Base-by-base conservation (phyloP, 2,888 invertebrate species). In the Linnaemya vulpina region DNA sequence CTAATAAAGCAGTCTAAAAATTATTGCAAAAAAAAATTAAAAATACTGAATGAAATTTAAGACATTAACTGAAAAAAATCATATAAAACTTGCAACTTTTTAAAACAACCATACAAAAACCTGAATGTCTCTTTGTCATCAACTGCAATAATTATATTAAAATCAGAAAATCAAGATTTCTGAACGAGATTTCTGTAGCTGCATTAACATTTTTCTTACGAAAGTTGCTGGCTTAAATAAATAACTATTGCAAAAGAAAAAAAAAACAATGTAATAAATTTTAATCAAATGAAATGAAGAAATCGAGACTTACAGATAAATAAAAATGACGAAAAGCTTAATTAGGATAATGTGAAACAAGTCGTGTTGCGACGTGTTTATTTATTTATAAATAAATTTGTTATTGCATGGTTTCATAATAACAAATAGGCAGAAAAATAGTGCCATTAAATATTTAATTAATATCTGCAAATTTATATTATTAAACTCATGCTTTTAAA, bases 31-130 rank as follows among this genome's bases (percentile, higher is more conserved):
- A 22, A 13, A 30, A 13, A 65, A 40, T 7, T 25, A 35, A 11
- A 35, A 35, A 20, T 4, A 8, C 13, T n/a, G 53, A 60, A 55
- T 53, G 74, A 71, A 71, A 76, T 63, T 76, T 82, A 70, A 82
- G 49, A 55, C 75, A 75, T 75, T 74, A 68, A 62, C 60, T 25
- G 40, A 43, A 53, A 58, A 13, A 51, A 51, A 17, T 2, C n/a
- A 7, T n/a, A 4, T 9, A 35, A 76, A 58, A 35, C 4, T 43
- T 25, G 10, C n/a, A 55, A 22, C 9, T 51, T 62, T 38, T 11
- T 63, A 62, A 74, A 46, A 25, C 9, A 20, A 3, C 49, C 38
- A n/a, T 49, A 35, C n/a, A 58, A 55, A 46, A 77, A 70, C 68
- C 40, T 60, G 53, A 53, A 53, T 71, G 46, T 43, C 51, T 70